phyloP scores from a whole-genome alignment of 2,797 vertebrate species.

The Cyprinella venusta region DNA sequence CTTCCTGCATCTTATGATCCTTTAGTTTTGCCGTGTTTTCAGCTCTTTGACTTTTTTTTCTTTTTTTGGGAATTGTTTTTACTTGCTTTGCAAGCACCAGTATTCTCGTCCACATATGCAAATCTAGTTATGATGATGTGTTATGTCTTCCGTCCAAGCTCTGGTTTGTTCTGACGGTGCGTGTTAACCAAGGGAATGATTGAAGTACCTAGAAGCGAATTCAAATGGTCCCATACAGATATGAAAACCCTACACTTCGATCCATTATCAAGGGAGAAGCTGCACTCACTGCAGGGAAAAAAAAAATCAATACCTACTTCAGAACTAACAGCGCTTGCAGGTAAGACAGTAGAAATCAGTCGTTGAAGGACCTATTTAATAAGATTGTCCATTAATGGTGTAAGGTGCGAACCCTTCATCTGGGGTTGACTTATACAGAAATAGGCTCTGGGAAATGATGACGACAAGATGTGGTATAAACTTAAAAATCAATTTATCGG shows the following conservation, averaged over 20 bases:
- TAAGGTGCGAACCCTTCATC: constrained; percentile 3
- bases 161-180: not conserved
- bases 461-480: constrained; percentile 1
- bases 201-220: not conserved
- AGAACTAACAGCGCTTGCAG: constrained; percentile 39
- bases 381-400: constrained; percentile 8
- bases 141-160: not conserved
- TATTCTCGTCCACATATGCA: constrained; percentile 6
- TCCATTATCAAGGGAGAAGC: constrained; percentile 41
- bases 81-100: not conserved
- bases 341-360: constrained; percentile 46
- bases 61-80: not conserved
- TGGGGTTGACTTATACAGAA: not conserved
- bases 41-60: not conserved
- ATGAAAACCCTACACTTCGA: not conserved
- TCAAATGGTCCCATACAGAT: constrained; percentile 23
- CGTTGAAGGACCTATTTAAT: constrained; percentile 19
- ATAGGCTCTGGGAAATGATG: not conserved
- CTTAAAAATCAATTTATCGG: not conserved
- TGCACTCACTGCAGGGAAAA: constrained; percentile 30
- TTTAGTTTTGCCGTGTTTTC: not conserved
- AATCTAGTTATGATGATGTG: not conserved
- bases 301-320: constrained; percentile 45
- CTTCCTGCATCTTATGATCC: not conserved
- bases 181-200: not conserved